Conservation (phyloP, 2,888 invertebrate species). For the Pimpla rufipes region DNA sequence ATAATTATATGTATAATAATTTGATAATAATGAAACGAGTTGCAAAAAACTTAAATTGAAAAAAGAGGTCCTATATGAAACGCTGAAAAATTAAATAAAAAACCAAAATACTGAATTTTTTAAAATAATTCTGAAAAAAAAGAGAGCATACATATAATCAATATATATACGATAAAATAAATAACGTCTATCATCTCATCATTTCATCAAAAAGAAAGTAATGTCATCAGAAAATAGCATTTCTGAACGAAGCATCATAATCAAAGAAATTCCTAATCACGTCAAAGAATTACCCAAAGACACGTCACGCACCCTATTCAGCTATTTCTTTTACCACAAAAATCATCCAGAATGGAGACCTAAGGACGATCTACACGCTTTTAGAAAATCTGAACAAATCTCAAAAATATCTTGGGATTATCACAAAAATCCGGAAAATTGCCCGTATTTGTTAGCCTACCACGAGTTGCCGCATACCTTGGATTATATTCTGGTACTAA, state of each 20-base stretch:
- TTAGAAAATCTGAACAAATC: conserved; percentile 21
- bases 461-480: no score
- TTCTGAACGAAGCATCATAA: conserved; percentile 46
- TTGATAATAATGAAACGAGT: neutral
- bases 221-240: conserved; percentile 48
- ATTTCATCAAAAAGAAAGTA: neutral
- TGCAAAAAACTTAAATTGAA: no score
- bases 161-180: no score
- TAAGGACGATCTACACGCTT: conserved; percentile 1
- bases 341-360: conserved; percentile 24
- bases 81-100: no score
- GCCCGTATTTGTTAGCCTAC: no score
- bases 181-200: no score
- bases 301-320: conserved; percentile 21
- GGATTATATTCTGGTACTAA: neutral
- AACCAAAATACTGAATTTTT: no score
- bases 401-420: conserved; percentile 22
- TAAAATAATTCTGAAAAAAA: no score
- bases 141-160: neutral
- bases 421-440: conserved; percentile 35
- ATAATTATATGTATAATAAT: neutral
- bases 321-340: conserved; percentile 34
- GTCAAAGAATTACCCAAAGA: neutral
- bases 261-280: conserved; percentile 32
- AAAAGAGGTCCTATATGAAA: no score